Evolutionary conservation across 2,888 invertebrate species (phyloP).

Genomic region (Drosophila longiperda): DNA sequence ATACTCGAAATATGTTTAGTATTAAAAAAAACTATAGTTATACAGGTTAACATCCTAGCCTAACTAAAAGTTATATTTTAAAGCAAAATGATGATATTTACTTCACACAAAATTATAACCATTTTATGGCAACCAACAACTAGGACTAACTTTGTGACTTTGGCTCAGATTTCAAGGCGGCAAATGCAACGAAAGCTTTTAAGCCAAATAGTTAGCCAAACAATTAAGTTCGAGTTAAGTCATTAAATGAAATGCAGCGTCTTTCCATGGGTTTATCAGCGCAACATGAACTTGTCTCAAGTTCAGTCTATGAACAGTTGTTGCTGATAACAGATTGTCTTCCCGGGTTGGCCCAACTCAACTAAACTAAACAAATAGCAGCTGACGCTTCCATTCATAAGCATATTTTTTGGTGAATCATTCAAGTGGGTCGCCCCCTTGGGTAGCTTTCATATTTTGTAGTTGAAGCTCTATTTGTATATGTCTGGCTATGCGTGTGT

Average conservation of each 20-base stretch:
- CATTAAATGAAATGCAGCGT: conserved; percentile 9
- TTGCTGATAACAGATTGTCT: conserved; percentile 50
- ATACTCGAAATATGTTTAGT: not conserved
- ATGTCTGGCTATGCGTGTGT: not conserved
- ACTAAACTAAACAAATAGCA: conserved; percentile 42
- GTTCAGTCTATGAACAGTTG: conserved; percentile 33
- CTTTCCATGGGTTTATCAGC: conserved; percentile 26
- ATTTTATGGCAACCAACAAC: not conserved
- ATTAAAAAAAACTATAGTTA: not conserved
- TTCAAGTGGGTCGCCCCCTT: conserved; percentile 44
- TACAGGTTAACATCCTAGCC: not conserved
- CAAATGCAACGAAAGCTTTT: conserved; percentile 7
- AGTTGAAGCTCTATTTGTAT: conserved; percentile 1
- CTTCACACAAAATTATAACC: not conserved
- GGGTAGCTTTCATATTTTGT: conserved; percentile 35
- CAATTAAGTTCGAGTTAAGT: conserved; percentile 3
- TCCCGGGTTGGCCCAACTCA: conserved; percentile 12
- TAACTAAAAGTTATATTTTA: not conserved
- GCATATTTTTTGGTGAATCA: conserved; percentile 65
- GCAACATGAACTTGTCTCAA: conserved; percentile 55
- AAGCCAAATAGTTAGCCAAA: not conserved
- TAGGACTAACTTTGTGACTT: conserved; percentile 2
- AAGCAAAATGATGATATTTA: not conserved
- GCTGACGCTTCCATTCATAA: conserved; percentile 47
- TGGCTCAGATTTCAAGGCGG: conserved; percentile 6